Evolutionary conservation across 2,888 invertebrate genomes (phyloP), one percentile per base, ranked within the genome.

Genomic region (Heliconius erato): DNA sequence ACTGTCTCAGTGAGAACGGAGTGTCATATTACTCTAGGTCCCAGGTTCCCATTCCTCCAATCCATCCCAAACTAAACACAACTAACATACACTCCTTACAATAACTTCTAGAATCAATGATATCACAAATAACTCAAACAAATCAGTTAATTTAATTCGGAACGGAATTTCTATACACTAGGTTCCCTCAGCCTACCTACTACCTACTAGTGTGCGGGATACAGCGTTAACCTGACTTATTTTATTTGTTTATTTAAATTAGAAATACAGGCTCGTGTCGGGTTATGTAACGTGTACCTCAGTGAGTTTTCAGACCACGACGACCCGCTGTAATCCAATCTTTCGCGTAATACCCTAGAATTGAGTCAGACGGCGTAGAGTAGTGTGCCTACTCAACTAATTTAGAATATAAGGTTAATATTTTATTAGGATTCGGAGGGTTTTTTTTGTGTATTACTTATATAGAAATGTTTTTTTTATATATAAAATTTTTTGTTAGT

Each of bases 281-380:
- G 44, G 65, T 78, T 81, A 81, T 76, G 74, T 78, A 79, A 83
- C 44, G 63, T 49, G 84, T 85, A 84, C 80, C 12, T 81, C 83
- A 54, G 84, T 80, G 84, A 84, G 85, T 86, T 84, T 85, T 83
- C 82, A 85, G 85, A 85, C 85, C 86, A 76, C 85, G 84, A 82
- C 85, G 85, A 79, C 80, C 80, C 83, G 79, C 76, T 83, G 84
- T 86, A 87, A 87, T 86, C 85, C 85, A 86, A 87, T 87, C 83
- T 84, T 69, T 81, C 69, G 67, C 82, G 86, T 86, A 86, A 87
- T 86, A 84, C 85, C 82, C 84, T 83, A 83, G 85, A 86, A 87
- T 86, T 86, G 86, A 86, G 78, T 85, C 85, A 84, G 83, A 81
- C 79, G 67, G 59, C 80, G 83, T 77, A 86, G 84, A 84, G 84